Evolutionary conservation across 2,888 invertebrate species (phyloP), one percentile per base, ranked within the genome.

Genomic region (Tineola bisselliella): DNA sequence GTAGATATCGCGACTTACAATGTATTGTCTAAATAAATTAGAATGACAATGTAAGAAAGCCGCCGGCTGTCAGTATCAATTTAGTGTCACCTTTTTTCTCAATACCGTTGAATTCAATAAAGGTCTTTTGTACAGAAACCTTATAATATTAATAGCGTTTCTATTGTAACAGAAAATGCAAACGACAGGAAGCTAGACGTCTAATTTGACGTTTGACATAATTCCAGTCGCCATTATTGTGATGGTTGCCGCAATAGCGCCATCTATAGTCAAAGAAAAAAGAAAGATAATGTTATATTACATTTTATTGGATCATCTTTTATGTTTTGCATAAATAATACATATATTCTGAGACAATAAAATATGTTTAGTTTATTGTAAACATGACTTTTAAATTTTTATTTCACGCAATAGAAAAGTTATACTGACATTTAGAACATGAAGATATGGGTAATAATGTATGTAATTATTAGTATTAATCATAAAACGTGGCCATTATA

Each of bases 121-220:
- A 66, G 72, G 69, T 67, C 70, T 72, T 73, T 78, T 76, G 75
- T 79, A 72, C 67, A 74, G 74, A 75, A 76, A 74, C 71, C 72
- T 73, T 69, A 44, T 43, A 38, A 17, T 43, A 76, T 75, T 76
- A 79, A 78, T 74, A 74, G 71, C 70, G 73, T 70, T 75, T 68
- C 77, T 74, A 79, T 80, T 81, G 78, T 81, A 75, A 73, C 75
- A 73, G 73, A 77, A 77, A 81, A 79, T 73, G 76, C 78, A 75
- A 80, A 79, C 74, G 79, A 78, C 79, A 77, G 81, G 79, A 81
- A 79, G 73, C 72, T 71, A 72, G 74, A 71, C 77, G 70, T 79
- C 76, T 82, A 81, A 83, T 82, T 81, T 83, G 83, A 82, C 83
- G 73, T 82, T 82, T 81, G 81, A 81, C 79, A 79, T 81, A 76